A percentile compares a stretch with the other conserved stretches of the same genome.
Conservation (phyloP, 2,797 vertebrate species). For the Rhynchotus rufescens region DNA sequence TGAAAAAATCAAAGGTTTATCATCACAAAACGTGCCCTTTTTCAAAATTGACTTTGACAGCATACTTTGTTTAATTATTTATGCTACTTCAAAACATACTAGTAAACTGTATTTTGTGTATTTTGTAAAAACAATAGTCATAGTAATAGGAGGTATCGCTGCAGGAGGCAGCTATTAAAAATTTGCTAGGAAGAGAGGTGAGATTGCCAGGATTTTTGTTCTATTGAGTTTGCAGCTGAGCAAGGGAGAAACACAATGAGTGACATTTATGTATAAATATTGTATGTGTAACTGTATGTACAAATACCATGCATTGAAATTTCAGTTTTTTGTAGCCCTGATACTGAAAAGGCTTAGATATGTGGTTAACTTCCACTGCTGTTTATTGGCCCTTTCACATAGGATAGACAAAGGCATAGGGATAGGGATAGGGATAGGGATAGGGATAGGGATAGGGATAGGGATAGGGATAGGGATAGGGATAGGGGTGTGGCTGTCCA, state of each 20-base stretch:
- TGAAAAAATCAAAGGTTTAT: background rate
- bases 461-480: too few relatives aligned
- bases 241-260: background rate
- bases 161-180: constrained; percentile 41
- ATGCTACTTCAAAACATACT: background rate
- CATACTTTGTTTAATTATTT: constrained; percentile 29
- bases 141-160: background rate
- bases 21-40: background rate
- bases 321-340: background rate
- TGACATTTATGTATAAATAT: constrained; percentile 12
- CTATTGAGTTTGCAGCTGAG: background rate
- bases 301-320: background rate
- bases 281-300: background rate
- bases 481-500: background rate
- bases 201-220: constrained; percentile 17
- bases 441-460: too few relatives aligned
- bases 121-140: background rate
- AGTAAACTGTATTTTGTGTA: background rate
- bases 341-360: background rate
- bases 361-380: background rate
- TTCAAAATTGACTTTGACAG: background rate
- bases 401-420: background rate
- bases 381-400: background rate
- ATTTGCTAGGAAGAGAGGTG: constrained; percentile 4
- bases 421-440: too few relatives aligned